Base-by-base conservation (phyloP, 1,140 invertebrate species). In the Caerostris extrusa region DNA sequence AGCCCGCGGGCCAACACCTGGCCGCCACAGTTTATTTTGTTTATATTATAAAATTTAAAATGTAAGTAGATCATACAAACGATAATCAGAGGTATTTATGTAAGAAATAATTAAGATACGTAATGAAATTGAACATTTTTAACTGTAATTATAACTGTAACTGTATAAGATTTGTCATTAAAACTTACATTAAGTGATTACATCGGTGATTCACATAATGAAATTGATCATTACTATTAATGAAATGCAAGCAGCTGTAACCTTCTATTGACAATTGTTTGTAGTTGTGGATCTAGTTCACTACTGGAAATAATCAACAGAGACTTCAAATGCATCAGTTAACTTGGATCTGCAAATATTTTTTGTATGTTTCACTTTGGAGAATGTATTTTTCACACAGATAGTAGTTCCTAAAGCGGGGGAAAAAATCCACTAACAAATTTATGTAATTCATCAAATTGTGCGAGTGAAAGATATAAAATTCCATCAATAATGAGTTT, bases 401-500 rank as follows among this genome's bases (percentile, higher is more conserved):
- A 64, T 17, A 2, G 14, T 64, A 12, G 61, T 64, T 64, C 10
- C 17, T 3, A 14, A 64, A 8, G 10, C 12, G 3, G 14, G 10
- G 5, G 12, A 12, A 64, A 64, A 64, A 64, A 64, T 64, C 12
- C 34, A 34, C 34, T 0, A 34, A 34, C 34, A 34, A 34, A 34
- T 34, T 14, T 17, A 12, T 8, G 17, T 3, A 91, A n/a, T 69
- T 67, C 5, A 61, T 87, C n/a, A 10, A 60, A 60, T n/a, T 60
- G 17, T 87, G 19, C 12, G 14, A 19, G 58, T 87, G 3, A 17
- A 87, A 86, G 58, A 60, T 61, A n/a, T 60, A 60, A 87, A 87
- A 87, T 60, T 64, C 14, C 53, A 87, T 8, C 58, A 87, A 87
- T 19, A 7, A 87, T 58, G 58, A 87, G 2, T 87, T 64, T 60